Conservation (phyloP, 2,888 invertebrate genomes). For the Polydesmus complanatus region DNA sequence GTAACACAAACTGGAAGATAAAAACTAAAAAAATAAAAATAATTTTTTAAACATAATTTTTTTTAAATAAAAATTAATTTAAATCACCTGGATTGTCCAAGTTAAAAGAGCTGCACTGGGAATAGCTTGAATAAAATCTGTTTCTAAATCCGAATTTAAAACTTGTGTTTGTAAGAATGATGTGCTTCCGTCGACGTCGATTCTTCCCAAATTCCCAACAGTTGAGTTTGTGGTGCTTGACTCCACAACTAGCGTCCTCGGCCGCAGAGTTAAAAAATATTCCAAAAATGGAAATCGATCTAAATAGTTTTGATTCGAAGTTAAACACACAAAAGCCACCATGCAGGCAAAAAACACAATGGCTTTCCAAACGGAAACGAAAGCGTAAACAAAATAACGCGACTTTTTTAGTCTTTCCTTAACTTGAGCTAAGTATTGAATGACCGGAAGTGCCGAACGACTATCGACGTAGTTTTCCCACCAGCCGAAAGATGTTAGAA, state of each 20-base stretch:
- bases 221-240: slow-evolving; percentile 56
- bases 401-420: slow-evolving; percentile 64
- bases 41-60: neutral
- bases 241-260: slow-evolving; percentile 1
- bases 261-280: slow-evolving; percentile 49
- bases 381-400: slow-evolving; percentile 78
- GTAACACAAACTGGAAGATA: slow-evolving; percentile 70
- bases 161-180: neutral
- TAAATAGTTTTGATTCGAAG: slow-evolving; percentile 24
- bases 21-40: slow-evolving; percentile 4
- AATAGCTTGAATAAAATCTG: neutral
- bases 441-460: slow-evolving; percentile 60
- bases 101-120: neutral
- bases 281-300: slow-evolving; percentile 63
- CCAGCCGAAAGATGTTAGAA: slow-evolving; percentile 84
- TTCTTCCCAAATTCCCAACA: slow-evolving; percentile 26
- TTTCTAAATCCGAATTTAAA: slow-evolving; percentile 4
- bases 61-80: neutral
- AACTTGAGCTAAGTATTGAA: slow-evolving; percentile 58
- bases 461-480: slow-evolving; percentile 95
- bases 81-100: slow-evolving; percentile 12
- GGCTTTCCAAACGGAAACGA: slow-evolving; percentile 85
- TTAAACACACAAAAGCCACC: slow-evolving; percentile 54
- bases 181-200: slow-evolving; percentile 6
- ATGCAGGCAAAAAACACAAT: slow-evolving; percentile 59